Conservation (phyloP, 2,888 invertebrate genomes). For the Cephus rjabovi region DNA sequence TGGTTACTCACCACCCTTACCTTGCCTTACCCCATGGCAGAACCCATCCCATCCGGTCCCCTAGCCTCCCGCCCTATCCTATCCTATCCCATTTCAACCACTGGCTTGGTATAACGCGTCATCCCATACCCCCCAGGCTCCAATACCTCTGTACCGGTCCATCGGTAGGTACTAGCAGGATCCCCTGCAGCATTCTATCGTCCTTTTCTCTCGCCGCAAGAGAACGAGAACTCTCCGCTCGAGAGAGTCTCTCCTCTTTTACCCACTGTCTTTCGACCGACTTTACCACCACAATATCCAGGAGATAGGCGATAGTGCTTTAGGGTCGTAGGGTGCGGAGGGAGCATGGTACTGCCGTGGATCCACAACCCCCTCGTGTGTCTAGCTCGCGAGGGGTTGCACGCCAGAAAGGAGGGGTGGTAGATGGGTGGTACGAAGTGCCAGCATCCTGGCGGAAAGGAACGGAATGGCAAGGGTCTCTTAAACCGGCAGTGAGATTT, state of each 20-base stretch:
- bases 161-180: background rate
- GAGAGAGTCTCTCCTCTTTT: slow-evolving; percentile 2
- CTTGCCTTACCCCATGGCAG: background rate
- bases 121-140: background rate
- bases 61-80: slow-evolving; percentile 20
- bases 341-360: background rate
- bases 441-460: slow-evolving; percentile 9
- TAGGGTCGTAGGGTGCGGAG: background rate
- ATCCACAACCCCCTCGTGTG: slow-evolving; percentile 8
- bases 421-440: slow-evolving; percentile 14
- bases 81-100: slow-evolving; percentile 15
- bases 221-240: background rate
- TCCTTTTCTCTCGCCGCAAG: background rate
- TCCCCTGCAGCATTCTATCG: background rate
- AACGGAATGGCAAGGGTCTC: slow-evolving; percentile 26
- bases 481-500: slow-evolving; percentile 56
- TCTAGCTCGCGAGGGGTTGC: slow-evolving; percentile 22
- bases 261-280: background rate
- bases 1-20: slow-evolving; percentile 12
- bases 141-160: background rate
- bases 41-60: slow-evolving; percentile 14
- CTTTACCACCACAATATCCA: background rate
- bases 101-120: slow-evolving; percentile 6
- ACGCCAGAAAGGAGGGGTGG: background rate
- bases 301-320: background rate